Evolutionary conservation across 2,888 invertebrate genomes (phyloP).

Genomic region (Macrosiphum euphorbiae): DNA sequence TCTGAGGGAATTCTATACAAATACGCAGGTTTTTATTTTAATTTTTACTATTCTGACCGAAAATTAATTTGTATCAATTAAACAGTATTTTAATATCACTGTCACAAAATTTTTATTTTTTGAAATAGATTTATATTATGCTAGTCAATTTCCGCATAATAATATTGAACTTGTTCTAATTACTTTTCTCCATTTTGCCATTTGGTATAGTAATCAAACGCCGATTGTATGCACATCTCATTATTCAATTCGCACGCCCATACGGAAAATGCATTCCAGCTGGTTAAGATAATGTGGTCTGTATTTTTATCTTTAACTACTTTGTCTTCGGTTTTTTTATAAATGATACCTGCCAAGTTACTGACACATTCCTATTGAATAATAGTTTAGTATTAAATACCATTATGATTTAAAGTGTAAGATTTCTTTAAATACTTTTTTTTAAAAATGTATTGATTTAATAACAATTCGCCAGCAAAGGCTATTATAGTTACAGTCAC

Average conservation of each 20-base stretch:
- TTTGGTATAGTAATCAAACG: conserved; percentile 25
- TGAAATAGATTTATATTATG: not conserved
- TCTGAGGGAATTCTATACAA: conserved; percentile 65
- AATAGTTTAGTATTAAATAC: not conserved
- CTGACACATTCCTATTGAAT: conserved; percentile 39
- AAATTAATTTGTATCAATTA: not conserved
- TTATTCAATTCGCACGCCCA: conserved; percentile 33
- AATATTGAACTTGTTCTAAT: not conserved
- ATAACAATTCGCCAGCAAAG: too few species aligned
- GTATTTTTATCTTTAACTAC: not conserved
- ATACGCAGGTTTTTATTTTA: not conserved
- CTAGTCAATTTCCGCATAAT: not conserved
- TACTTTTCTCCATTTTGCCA: conserved; percentile 47
- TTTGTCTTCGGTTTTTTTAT: not conserved
- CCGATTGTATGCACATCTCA: conserved; percentile 2
- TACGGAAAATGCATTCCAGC: conserved; percentile 41
- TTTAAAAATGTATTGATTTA: too few species aligned
- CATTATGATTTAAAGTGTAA: not conserved
- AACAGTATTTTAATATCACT: not conserved
- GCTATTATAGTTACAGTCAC: too few species aligned
- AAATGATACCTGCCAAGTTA: conserved; percentile 32
- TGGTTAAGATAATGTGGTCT: not conserved
- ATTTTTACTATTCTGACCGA: not conserved
- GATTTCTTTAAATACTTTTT: too few species aligned
- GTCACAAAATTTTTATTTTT: not conserved